Base-by-base conservation (phyloP, 2,888 invertebrate species). In the Chironomus riparius region DNA sequence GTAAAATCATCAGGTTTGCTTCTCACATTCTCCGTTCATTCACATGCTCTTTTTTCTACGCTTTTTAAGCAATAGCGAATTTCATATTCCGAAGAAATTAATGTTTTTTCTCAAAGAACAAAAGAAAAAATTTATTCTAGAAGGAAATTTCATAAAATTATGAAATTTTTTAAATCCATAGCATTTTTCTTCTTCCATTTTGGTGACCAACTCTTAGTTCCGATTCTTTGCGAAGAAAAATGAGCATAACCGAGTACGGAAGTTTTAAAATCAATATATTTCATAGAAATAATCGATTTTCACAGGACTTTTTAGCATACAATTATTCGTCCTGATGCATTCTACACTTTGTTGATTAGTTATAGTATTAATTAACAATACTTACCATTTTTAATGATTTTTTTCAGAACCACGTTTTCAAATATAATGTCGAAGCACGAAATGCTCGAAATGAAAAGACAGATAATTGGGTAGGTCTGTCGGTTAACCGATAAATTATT, bases 391-490 rank as follows among this genome's bases (percentile, higher is more conserved):
- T 65, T 18, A 18, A 21, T 65, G 65, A 65, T 65, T 65, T 65
- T 65, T 65, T 65, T 65, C 21, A 65, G 65, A 65, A 65, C 65
- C 65, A 65, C 65, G 65, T 65, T 65, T 38, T 65, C 65, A 65
- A 65, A 62, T 21, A 24, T 24, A 24, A 38, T 22, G 65, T 65
- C 65, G 65, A 65, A 65, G 38, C 65, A 24, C 21, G 15, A 21
- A 24, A 24, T 24, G 65, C 24, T 65, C 65, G 65, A 65, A 65
- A 21, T 13, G 21, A 65, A 65, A 65, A 65, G 65, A 65, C 18
- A 65, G 65, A 65, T 21, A 65, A 50, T 3, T 5, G 28, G 28
- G 4, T 4, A 4, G 28, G 1, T 4, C 5, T 1, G 5, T 28
- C 28, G 28, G 28, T 28, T 24, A 24, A 24, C 24, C 2, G 24